Evolutionary conservation across 2,888 invertebrate species (phyloP).

Genomic region (Dynastes hyllus): DNA sequence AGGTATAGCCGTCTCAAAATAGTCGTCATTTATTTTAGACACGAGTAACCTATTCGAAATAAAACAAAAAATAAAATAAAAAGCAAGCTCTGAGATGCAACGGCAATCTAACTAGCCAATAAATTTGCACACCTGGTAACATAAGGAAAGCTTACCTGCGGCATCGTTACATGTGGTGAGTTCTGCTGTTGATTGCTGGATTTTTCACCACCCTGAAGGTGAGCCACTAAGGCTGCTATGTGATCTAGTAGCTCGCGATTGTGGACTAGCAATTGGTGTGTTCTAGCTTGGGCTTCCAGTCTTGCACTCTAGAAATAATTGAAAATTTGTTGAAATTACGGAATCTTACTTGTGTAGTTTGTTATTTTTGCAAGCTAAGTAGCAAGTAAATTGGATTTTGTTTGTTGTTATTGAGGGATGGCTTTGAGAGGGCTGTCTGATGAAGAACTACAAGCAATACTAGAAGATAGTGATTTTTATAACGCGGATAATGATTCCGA

Average conservation of each 20-base stretch:
- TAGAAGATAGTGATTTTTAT: too few species aligned
- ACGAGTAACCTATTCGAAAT: neutral
- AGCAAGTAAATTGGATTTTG: too few species aligned
- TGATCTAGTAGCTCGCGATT: slow-evolving; percentile 97
- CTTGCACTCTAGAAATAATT: slow-evolving; percentile 65
- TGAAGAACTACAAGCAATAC: too few species aligned
- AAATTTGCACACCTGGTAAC: too few species aligned
- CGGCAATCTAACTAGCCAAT: too few species aligned
- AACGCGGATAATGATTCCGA: too few species aligned
- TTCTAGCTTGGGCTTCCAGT: slow-evolving; percentile 80
- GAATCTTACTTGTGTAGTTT: too few species aligned
- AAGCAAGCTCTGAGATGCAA: slow-evolving; percentile 38
- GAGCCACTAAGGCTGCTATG: slow-evolving; percentile 91
- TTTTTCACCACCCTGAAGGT: slow-evolving; percentile 90
- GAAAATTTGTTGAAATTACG: slow-evolving; percentile 29
- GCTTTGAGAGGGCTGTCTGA: too few species aligned
- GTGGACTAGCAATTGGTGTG: slow-evolving; percentile 94
- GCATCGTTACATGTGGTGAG: slow-evolving; percentile 78
- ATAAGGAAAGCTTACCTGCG: slow-evolving; percentile 74
- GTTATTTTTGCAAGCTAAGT: too few species aligned
- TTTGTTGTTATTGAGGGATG: too few species aligned
- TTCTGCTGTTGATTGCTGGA: slow-evolving; percentile 71
- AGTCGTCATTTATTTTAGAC: neutral
- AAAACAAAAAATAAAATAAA: slow-evolving; percentile 21
- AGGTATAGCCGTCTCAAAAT: neutral